phyloP scores from a whole-genome alignment of 23 tunicate species.

The Oikopleura albicans region DNA sequence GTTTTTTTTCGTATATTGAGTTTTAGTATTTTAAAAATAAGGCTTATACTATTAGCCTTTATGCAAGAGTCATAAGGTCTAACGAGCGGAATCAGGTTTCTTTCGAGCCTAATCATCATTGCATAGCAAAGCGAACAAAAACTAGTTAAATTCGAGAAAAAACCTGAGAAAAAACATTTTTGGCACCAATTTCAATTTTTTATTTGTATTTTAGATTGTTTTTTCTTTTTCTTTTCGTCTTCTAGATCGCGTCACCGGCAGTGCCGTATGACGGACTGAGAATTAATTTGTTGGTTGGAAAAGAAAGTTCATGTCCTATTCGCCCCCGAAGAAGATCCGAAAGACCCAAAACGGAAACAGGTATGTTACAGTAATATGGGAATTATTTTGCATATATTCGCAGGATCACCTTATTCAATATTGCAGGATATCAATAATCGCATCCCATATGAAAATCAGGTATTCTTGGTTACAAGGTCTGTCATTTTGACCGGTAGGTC shows the following conservation, averaged over 20 bases:
- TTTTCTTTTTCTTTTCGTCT: too few relatives aligned
- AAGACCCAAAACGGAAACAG: neutral
- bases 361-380: neutral
- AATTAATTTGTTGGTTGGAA: neutral
- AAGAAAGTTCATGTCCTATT: constrained; percentile 5
- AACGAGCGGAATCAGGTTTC: too few relatives aligned
- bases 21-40: too few relatives aligned
- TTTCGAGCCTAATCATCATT: too few relatives aligned
- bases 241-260: neutral
- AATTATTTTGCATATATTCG: neutral
- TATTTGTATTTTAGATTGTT: too few relatives aligned
- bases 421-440: neutral
- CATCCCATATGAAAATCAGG: neutral
- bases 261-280: neutral
- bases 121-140: too few relatives aligned
- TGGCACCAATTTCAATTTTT: too few relatives aligned
- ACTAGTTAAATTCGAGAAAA: too few relatives aligned
- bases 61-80: too few relatives aligned
- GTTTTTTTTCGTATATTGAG: too few relatives aligned
- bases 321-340: neutral
- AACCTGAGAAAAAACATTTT: too few relatives aligned
- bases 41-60: too few relatives aligned
- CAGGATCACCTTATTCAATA: neutral
- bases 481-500: neutral
- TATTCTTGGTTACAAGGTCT: neutral